Base-by-base conservation (phyloP, 2,888 invertebrate genomes). In the Drosophila nigricruria region DNA sequence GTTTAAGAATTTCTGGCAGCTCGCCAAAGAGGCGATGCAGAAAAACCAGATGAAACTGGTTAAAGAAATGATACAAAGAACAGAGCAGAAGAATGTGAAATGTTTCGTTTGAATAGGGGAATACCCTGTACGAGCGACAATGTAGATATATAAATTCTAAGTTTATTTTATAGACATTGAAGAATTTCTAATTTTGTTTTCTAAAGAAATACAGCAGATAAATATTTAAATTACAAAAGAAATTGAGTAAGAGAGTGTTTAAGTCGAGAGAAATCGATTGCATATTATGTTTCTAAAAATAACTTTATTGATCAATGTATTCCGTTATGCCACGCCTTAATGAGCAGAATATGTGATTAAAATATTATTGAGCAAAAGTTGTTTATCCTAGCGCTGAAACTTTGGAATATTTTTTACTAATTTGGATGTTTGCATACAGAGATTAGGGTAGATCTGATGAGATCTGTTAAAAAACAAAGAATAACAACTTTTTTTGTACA, bases 1-100 rank as follows among this genome's bases (percentile, higher is more conserved):
- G 54, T 27, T 62, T 32, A 30, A 43, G 87, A 65, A 83, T 65
- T 77, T 77, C 77, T 79, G 84, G 88, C 82, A 25, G 14, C 6
- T 50, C 72, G 89, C 82, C 84, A 66, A 70, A 56, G 50, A 58
- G 43, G 42, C 53, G 54, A 59, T 59, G 49, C 77, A 59, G 71
- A 66, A 66, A 66, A 69, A 50, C 43, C 66, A 54, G 71, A 30
- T 32, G 27, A 57, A 87, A 79, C 72, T 57, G 67, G 82, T 81
- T 78, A 53, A 53, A 42, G 53, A 80, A 70, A 84, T 79, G 9
- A 8, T 16, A 25, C 23, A 36, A 5, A 10, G n/a, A 52, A 5
- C 23, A 9, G 45, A 25, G n/a, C 45, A 36, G 12, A 32, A 27
- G n/a, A 6, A 38, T 20, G 16, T 5, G 9, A 52, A 52, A 34